Conservation (phyloP, 2,797 vertebrate genomes). For the Ctenosaura bakeri region DNA sequence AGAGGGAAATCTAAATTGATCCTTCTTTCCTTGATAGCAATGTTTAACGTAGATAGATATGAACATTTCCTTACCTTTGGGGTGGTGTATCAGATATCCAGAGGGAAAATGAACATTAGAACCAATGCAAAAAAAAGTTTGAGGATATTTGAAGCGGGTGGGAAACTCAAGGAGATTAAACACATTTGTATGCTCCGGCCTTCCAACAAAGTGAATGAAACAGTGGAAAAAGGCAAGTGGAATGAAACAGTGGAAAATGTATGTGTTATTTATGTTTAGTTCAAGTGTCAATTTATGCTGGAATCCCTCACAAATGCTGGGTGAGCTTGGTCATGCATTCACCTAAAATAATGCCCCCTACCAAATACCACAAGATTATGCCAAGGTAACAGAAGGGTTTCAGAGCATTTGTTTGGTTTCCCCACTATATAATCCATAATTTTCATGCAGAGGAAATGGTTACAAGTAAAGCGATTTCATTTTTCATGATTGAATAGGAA, state of each 20-base stretch:
- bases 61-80: background rate
- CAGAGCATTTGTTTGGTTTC: conserved; percentile 10
- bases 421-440: background rate
- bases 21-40: no score
- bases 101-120: background rate
- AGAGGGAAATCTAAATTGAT: background rate
- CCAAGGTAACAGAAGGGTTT: conserved; percentile 17
- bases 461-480: background rate
- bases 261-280: conserved; percentile 4
- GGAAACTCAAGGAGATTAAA: background rate
- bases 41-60: background rate
- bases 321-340: background rate
- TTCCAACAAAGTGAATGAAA: conserved; percentile 6
- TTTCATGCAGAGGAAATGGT: background rate
- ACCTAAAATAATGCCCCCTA: conserved; percentile 21
- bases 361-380: background rate
- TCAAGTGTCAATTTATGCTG: background rate
- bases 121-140: background rate
- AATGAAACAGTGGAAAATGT: background rate
- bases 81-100: background rate
- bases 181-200: background rate
- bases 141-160: background rate
- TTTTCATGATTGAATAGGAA: background rate
- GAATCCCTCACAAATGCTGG: conserved; percentile 1
- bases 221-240: background rate